Conservation (phyloP, 1,140 invertebrate genomes). For the Trichonephila clavipes region DNA sequence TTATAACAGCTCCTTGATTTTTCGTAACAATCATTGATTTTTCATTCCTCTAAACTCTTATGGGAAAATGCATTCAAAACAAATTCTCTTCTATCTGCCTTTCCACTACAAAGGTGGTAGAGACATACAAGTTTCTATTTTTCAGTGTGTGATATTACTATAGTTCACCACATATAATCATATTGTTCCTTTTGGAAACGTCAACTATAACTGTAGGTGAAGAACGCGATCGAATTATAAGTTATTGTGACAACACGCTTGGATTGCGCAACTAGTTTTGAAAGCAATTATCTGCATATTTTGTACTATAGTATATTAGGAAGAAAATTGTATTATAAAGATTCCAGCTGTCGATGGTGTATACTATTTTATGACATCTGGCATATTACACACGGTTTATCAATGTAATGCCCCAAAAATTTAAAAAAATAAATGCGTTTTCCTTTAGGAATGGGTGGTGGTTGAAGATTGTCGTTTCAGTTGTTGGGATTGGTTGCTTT, state of each 20-base stretch:
- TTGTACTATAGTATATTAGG: conserved; percentile 72
- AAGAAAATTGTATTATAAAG: conserved; percentile 67
- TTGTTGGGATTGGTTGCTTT: conserved; percentile 73
- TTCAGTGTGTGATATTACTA: conserved; percentile 54
- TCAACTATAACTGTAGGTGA: conserved; percentile 41
- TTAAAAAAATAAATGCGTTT: background rate
- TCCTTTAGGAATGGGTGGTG: conserved; percentile 48
- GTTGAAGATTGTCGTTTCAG: conserved; percentile 54
- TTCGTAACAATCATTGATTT: conserved; percentile 23
- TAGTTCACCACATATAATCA: conserved; percentile 35
- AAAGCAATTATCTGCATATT: conserved; percentile 73
- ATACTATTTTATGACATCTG: conserved; percentile 67
- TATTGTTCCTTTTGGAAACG: conserved; percentile 44
- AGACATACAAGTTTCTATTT: conserved; percentile 39
- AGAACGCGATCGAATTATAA: conserved; percentile 71
- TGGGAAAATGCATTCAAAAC: background rate
- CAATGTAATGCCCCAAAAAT: conserved; percentile 23
- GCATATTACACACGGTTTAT: conserved; percentile 51
- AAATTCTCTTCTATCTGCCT: conserved; percentile 11
- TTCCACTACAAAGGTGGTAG: background rate
- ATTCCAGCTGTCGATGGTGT: conserved; percentile 55
- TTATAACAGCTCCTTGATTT: background rate
- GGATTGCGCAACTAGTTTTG: conserved; percentile 74
- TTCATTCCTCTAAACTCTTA: conserved; percentile 14
- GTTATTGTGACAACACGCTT: conserved; percentile 35